phyloP scores from a whole-genome alignment of 2,113 vertebrate species.

The Mus musculus region DNA sequence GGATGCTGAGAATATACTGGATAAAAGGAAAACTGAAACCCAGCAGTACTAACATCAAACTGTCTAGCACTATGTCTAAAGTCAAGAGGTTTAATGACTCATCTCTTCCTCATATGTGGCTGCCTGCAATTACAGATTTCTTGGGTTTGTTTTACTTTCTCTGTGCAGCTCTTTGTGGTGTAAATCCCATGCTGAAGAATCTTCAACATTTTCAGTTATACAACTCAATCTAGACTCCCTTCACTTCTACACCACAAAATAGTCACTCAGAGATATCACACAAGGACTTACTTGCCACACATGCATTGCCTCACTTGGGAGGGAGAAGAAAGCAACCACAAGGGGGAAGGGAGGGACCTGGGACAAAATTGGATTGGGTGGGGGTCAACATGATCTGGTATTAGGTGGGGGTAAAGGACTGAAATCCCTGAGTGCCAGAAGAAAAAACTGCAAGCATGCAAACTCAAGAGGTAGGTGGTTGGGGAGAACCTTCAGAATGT shows the following conservation, averaged over 20 bases:
- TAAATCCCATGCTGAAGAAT: neutral
- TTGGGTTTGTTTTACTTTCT: neutral
- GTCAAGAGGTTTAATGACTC: too few relatives aligned
- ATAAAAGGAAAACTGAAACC: neutral
- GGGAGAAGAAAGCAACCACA: too few relatives aligned
- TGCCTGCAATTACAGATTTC: neutral
- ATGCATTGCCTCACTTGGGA: neutral
- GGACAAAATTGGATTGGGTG: too few relatives aligned
- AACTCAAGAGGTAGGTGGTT: too few relatives aligned
- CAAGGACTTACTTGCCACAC: neutral
- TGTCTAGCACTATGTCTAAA: neutral
- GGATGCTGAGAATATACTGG: neutral
- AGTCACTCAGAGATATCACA: neutral
- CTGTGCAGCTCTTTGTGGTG: neutral
- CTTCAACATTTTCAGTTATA: neutral
- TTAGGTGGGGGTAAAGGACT: too few relatives aligned
- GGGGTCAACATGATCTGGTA: too few relatives aligned
- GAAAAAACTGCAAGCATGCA: too few relatives aligned
- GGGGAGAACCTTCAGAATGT: too few relatives aligned
- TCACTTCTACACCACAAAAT: neutral
- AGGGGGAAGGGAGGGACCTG: too few relatives aligned
- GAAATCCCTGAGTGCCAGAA: too few relatives aligned
- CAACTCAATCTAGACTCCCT: neutral
- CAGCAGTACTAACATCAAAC: neutral
- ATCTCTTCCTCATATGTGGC: neutral